Conservation (phyloP, 2,113 vertebrate genomes). For the Bothrops jararaca region DNA sequence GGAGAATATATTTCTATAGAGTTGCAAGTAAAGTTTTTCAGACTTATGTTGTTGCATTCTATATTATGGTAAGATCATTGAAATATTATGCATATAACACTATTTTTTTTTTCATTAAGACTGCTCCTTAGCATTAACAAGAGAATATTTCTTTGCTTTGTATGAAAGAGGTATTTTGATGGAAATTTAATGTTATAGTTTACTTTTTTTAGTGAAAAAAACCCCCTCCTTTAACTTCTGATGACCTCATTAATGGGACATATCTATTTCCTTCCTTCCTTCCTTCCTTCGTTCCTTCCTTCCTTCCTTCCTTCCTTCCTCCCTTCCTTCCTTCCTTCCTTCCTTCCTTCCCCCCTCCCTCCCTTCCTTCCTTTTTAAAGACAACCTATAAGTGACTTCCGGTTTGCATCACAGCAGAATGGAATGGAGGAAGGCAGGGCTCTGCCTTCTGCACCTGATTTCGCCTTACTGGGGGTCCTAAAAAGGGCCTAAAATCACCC, state of each 20-base stretch:
- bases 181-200: background rate
- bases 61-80: background rate
- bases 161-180: background rate
- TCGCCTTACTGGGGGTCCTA: too few species aligned
- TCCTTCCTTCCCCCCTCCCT: too few species aligned
- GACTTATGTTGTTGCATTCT: background rate
- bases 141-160: background rate
- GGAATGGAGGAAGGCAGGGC: too few species aligned
- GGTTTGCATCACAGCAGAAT: too few species aligned
- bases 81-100: background rate
- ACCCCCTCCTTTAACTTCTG: background rate
- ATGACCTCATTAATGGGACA: background rate
- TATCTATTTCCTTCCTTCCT: background rate
- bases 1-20: slow-evolving; percentile 32
- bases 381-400: too few species aligned
- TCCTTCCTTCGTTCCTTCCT: background rate
- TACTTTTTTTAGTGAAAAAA: background rate
- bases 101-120: background rate
- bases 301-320: background rate
- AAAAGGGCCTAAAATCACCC: too few species aligned
- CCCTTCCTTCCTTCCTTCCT: too few species aligned
- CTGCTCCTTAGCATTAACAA: background rate
- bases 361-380: too few species aligned
- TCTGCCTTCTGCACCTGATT: too few species aligned
- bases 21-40: slow-evolving; percentile 27